Base-by-base conservation (phyloP, 2,113 vertebrate genomes). In the Ancistrus triradiatus region DNA sequence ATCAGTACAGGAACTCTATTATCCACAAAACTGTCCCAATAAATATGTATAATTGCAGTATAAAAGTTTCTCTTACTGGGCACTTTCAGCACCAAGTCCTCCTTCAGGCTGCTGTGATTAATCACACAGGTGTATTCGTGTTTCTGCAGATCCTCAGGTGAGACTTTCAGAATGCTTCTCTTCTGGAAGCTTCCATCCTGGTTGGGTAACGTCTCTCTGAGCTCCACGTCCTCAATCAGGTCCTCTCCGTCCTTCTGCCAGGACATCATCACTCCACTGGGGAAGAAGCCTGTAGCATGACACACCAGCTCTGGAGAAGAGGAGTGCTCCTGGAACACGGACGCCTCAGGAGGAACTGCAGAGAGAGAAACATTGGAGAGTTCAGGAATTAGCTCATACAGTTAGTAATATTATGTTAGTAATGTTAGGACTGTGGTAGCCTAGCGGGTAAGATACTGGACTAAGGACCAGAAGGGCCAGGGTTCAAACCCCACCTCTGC, bases 241-340 rank as follows among this genome's bases (percentile, higher is more conserved):
- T 81, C 63, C 42, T 31, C 31, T 47, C 60, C 64, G n/a, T 77
- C 55, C 22, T 24, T 74, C 50, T 5, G 0, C 76, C 76, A 77
- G 55, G 49, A 5, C 51, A 77, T 52, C 14, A 13, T 24, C 17
- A 73, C 6, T 28, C 6, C 55, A 10, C 14, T 70, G 1, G 84
- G 85, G 17, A 73, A 82, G 74, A 85, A 85, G 9, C 74, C 72
- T 0, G 80, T 82, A 68, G 62, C 74, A 0, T 68, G 77, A 70
- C 84, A 86, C 55, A 58, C 21, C 13, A 82, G 74, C 18, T 69
- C 70, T 35, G 42, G 42, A 17, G 14, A 18, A 44, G 42, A 18
- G 42, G 7, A 44, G 42, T 44, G n/a, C 42, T 44, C 17, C n/a
- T 44, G 42, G 8, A 44, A 18, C 42, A 44, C 5, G 42, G 42